Base-by-base conservation (phyloP, 2,797 vertebrate genomes). In the Hippocampus kuda region DNA sequence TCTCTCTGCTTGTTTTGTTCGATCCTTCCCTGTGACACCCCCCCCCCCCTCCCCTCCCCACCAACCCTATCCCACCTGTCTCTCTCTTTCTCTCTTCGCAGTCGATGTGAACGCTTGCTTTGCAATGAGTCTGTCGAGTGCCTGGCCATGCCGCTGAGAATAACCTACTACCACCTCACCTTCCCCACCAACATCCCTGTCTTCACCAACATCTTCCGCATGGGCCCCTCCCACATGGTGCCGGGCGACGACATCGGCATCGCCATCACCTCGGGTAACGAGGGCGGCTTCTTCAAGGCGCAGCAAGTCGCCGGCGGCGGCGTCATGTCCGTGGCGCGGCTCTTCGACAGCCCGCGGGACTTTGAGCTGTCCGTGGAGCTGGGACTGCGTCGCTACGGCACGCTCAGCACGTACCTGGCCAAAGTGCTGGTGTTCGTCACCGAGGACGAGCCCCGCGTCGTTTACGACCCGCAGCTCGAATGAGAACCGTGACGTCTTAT, bases 51-150 rank as follows among this genome's bases (percentile, higher is more conserved):
- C 51, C 49, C 70, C 67, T 4, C 0, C 34, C 34, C 34, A 66
- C 68, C 59, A 41, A 57, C n/a, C 26, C 66, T 15, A 13, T 26
- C 24, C 13, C 49, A 42, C 67, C 70, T 68, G 44, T 26, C 56
- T 34, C 56, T 42, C 65, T 65, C 59, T 42, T 68, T 66, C 65
- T 34, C 89, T 87, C 72, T 85, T 94, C 94, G 89, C 96, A 99
- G 97, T 92, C 94, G 94, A 93, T 99, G 97, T 56, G 97, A 99
- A 89, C 97, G 95, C 92, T 95, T 98, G 94, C 92, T 94, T 93
- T 99, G 97, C 92, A 93, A 93, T 93, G 94, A 94, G 82, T 92
- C 89, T 93, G 83, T 86, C 79, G 93, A 97, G 88, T 99, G 97
- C 92, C 93, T 92, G 92, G 87, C 88, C 90, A 92, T 93, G 92